A percentile compares a stretch with the other conserved stretches of the same genome.
Conservation (phyloP, 2,113 vertebrate genomes). For the Archilochus colubris region DNA sequence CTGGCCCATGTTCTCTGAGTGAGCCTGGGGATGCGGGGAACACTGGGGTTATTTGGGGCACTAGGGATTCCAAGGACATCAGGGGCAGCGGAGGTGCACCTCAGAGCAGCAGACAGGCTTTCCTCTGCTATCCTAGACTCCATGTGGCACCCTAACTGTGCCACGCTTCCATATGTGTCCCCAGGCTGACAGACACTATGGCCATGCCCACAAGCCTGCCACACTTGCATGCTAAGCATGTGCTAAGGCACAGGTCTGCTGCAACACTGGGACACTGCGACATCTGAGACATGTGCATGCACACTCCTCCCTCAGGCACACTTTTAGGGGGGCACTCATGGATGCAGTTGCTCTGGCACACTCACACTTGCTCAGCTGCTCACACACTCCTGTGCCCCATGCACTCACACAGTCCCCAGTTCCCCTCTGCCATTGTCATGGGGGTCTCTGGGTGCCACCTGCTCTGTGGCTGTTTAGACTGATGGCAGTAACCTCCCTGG, state of each 20-base stretch:
- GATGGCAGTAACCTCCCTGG: neutral
- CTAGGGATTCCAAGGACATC: neutral
- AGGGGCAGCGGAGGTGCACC: neutral
- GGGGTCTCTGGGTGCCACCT: neutral
- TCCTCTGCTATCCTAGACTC: too few species aligned
- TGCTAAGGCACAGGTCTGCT: neutral
- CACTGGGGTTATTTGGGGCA: neutral
- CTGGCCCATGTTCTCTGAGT: conserved; percentile 74
- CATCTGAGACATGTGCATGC: neutral
- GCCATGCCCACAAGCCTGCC: neutral
- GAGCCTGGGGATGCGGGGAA: neutral
- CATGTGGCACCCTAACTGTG: neutral
- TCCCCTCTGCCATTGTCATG: neutral
- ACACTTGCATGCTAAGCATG: accelerated
- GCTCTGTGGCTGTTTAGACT: neutral
- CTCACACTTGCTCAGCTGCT: neutral
- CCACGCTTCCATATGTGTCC: neutral
- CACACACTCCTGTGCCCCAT: accelerated
- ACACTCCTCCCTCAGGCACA: accelerated
- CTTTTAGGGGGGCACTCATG: neutral
- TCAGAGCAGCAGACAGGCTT: neutral
- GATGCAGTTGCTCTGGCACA: neutral
- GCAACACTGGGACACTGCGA: neutral
- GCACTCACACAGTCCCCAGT: neutral
- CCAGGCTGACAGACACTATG: neutral